phyloP scores from a whole-genome alignment of 92 coral and sea anemone genomes.

The Blastomussa wellsi region DNA sequence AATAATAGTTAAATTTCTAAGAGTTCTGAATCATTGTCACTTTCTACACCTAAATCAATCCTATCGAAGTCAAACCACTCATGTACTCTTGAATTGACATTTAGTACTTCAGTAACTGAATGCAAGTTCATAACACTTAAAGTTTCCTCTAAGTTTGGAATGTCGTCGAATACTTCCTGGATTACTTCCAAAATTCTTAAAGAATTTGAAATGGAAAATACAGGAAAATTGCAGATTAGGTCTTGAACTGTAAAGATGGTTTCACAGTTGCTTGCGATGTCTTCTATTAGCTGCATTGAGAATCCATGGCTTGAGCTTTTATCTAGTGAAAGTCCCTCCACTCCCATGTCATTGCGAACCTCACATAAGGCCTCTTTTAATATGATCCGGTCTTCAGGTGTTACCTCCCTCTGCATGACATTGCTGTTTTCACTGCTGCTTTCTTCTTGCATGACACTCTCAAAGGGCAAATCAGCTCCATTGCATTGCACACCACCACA shows the following conservation, averaged over 20 bases:
- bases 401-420: conserved; percentile 28
- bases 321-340: conserved; percentile 32
- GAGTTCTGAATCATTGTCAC: conserved; percentile 7
- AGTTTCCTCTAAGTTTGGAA: conserved; percentile 55
- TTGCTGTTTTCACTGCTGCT: not conserved
- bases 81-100: not conserved
- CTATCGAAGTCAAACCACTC: conserved; percentile 30
- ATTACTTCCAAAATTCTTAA: conserved; percentile 55
- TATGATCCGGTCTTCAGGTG: conserved; percentile 35
- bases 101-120: too few relatives aligned
- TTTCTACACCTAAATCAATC: conserved; percentile 27
- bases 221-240: conserved; percentile 37
- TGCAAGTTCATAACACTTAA: conserved; percentile 13
- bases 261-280: conserved; percentile 35
- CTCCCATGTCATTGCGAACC: conserved; percentile 24
- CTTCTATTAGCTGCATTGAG: conserved; percentile 41
- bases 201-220: conserved; percentile 46
- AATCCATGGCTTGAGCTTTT: conserved; percentile 53
- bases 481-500: conserved; percentile 45
- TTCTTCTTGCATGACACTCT: not conserved
- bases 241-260: conserved; percentile 51
- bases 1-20: not conserved
- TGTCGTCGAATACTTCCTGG: conserved; percentile 58
- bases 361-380: conserved; percentile 50
- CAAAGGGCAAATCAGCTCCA: conserved; percentile 34